Evolutionary conservation across 2,113 vertebrate genomes (phyloP), one percentile per base, ranked within the genome.

Genomic region (Salvelinus alpinus): DNA sequence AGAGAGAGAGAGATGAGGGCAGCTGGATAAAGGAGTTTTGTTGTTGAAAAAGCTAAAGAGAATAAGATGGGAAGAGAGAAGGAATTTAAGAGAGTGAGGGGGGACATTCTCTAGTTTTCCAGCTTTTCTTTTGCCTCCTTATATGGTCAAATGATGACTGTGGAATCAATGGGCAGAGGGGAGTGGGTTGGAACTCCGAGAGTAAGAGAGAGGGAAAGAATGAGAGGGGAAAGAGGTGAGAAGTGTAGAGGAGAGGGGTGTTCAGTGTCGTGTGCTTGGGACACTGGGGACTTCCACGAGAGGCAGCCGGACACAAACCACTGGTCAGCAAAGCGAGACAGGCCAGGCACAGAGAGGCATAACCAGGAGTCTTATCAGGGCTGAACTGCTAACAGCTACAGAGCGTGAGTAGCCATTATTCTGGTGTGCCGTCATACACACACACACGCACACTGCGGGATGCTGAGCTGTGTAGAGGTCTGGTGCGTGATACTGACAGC

Each of bases 121-220:
- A 92, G 91, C 88, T 62, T 78, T 82, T 88, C 88, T 90, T 92
- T 94, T 91, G 80, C 88, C 86, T 93, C 94, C 93, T 94, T 95
- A 95, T 95, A 94, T 93, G 93, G 94, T 93, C 92, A 96, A 94
- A 94, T 88, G 91, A 93, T 93, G 89, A 91, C 85, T 87, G 85
- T 91, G 93, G 92, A 91, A 88, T 92, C 90, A 90, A 80, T 86
- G 77, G 78, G 82, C 86, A 83, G 64, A 83, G 80, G 81, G 79
- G 75, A 62, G 85, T 25, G 16, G 75, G 64, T 27, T 11, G 13
- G 64, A 16, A 29, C 64, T 27, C 14, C 14, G 64, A 14, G 8
- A 16, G 71, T 64, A 57, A 73, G 64, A 27, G 24, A 27, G 64
- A 67, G 65, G 27, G 31, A 34, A 29, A 11, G 13, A 38, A 25